Evolutionary conservation across 2,888 invertebrate genomes (phyloP), one percentile per base, ranked within the genome.

Genomic region (Ennomos quercinarius): DNA sequence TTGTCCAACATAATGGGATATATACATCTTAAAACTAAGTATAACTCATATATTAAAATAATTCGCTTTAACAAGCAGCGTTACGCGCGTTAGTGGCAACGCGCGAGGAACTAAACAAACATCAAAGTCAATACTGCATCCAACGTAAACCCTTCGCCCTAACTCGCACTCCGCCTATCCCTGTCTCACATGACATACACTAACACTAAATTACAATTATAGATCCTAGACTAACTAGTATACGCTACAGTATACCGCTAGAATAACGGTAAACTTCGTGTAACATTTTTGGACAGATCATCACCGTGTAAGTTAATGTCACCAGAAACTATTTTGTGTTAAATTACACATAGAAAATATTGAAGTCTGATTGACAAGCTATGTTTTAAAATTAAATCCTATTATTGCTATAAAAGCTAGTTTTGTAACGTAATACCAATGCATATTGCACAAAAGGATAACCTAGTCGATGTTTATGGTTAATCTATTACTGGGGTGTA

Each of bases 211-310:
- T 54, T 76, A 71, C 64, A 60, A 66, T 70, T 72, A 77, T 64
- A 69, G 63, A 74, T 68, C 74, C 79, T 77, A 72, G 71, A 64
- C 75, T 75, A 72, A 43, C 66, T 63, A 68, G 69, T 75, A 73
- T 66, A 71, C 71, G 67, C 75, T 76, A 77, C 73, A 70, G 54
- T 61, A 66, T 70, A 74, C 68, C 68, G 66, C 73, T 71, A 74
- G 64, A 73, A 72, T 71, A 70, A 55, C 65, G 58, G 64, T 72
- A 65, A 66, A 67, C 62, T 72, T 77, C 76, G 72, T 73, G 67
- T 76, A 72, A 73, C 68, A 71, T 83, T 84, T 39, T 78, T 88
- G 89, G 89, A 89, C 89, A 89, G 89, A 88, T 87, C 83, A 81
- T 82, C 81, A 83, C 81, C 80, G 78, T 78, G 76, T 80, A 59